These are phyloP conservation scores for Drosophila simulans DNA, from an alignment of 1,140 invertebrate genomes.

Conservation along the genomic window DNA sequence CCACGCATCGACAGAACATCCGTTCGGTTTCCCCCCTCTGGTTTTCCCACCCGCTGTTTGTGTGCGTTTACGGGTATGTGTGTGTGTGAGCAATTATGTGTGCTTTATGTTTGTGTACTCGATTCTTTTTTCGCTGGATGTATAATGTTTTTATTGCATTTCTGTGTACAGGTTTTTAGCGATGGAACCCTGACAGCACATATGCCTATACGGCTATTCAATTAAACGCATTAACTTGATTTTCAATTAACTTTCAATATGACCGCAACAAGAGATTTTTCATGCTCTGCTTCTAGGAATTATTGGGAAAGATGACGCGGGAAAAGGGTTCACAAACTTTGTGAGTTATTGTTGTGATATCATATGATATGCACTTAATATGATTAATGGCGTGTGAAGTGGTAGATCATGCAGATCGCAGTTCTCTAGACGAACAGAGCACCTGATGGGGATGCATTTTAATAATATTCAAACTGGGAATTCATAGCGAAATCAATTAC, in stretches of 20 bases:
- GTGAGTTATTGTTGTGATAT: slow-evolving; percentile 10
- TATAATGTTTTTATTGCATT: slow-evolving; percentile 77
- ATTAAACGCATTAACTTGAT: slow-evolving; percentile 83
- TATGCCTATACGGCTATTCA: slow-evolving; percentile 68
- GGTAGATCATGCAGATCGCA: slow-evolving; percentile 13
- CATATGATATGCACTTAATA: slow-evolving; percentile 2
- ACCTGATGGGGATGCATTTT: background rate
- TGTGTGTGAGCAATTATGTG: slow-evolving; percentile 62
- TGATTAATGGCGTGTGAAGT: slow-evolving; percentile 40
- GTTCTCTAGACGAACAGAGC: too few relatives aligned
- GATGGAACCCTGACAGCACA: slow-evolving; percentile 36
- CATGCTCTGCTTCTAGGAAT: slow-evolving; percentile 40
- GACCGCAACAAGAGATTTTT: slow-evolving; percentile 63
- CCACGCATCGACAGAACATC: slow-evolving; percentile 47
- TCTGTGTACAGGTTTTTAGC: slow-evolving; percentile 69
- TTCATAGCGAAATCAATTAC: background rate
- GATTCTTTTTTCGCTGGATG: slow-evolving; percentile 49
- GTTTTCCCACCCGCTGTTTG: slow-evolving; percentile 39
- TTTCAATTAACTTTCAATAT: slow-evolving; percentile 81
- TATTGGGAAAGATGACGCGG: slow-evolving; percentile 32
- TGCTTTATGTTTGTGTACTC: slow-evolving; percentile 51
- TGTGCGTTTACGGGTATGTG: slow-evolving; percentile 21
- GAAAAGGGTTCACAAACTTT: slow-evolving; percentile 16
- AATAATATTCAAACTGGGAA: background rate
- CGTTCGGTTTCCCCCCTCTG: slow-evolving; percentile 7